Conservation (phyloP, 2,888 invertebrate genomes). For the Machimus rusticus region DNA sequence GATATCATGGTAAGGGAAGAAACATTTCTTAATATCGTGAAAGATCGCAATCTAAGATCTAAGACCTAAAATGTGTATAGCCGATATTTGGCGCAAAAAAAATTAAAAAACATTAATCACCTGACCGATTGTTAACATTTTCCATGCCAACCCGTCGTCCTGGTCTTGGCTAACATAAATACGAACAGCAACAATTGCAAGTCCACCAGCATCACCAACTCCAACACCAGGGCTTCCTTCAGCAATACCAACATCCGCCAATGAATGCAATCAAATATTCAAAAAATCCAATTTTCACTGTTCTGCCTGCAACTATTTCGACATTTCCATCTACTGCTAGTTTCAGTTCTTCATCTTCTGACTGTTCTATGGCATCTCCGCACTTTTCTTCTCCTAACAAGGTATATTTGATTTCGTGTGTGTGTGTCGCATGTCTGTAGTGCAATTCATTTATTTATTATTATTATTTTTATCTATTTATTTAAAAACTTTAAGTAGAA, state of each 20-base stretch:
- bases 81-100: neutral
- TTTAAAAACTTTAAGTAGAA: slow-evolving; percentile 37
- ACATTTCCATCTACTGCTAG: slow-evolving; percentile 54
- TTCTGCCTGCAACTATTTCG: slow-evolving; percentile 44
- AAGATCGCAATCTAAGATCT: neutral
- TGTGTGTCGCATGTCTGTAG: slow-evolving; percentile 27
- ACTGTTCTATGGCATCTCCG: slow-evolving; percentile 64
- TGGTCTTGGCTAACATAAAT: slow-evolving; percentile 48
- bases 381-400: slow-evolving; percentile 64
- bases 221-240: slow-evolving; percentile 24
- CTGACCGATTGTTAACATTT: slow-evolving; percentile 40
- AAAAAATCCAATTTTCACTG: slow-evolving; percentile 40
- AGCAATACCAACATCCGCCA: slow-evolving; percentile 21
- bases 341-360: slow-evolving; percentile 64
- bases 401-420: slow-evolving; percentile 55
- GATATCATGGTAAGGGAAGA: slow-evolving; percentile 50
- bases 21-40: neutral
- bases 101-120: neutral
- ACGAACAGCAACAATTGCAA: slow-evolving; percentile 55
- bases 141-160: slow-evolving; percentile 48
- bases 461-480: neutral
- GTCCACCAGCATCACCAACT: slow-evolving; percentile 42
- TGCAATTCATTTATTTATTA: neutral
- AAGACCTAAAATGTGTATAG: neutral
- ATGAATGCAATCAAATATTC: slow-evolving; percentile 42